Evolutionary conservation across 2,888 invertebrate genomes (phyloP), one percentile per base, ranked within the genome.

Genomic region (Chrysodeixis includens): DNA sequence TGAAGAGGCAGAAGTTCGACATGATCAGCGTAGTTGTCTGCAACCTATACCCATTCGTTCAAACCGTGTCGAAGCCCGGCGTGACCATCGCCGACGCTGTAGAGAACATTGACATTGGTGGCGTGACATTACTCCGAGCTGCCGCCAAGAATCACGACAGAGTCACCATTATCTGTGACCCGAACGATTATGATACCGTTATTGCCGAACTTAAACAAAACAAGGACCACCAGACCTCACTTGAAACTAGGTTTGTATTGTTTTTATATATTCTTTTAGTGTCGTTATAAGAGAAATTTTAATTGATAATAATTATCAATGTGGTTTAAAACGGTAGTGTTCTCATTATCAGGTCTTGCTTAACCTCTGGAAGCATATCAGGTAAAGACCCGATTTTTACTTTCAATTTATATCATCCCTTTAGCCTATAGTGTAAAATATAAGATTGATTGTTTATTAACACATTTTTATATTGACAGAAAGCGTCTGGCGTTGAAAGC

Each of bases 91-190:
- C 96, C 4, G 98, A 99, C 89, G 99, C 99, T 0, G 97, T 99
- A 0, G 99, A 99, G 91, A 98, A 99, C 87, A 98, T 99, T 76
- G 99, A 99, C 88, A 99, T 99, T 76, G 99, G 99, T 78, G 99
- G 99, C 20, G 99, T 99, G 0, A 99, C 99, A 3, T 92, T 99
- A 22, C 92, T 99, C 20, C 95, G 99, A 81, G 99, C 99, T 1
- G 99, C 99, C 10, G 99, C 99, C 3, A 99, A 99, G 94, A 99
- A 99, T 94, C 99, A 99, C 90, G 96, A 97, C 53, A 96, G 99
- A 84, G 99, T 99, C 8, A 98, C 99, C 0, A 97, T 99, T 18
- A 91, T 99, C 66, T 99, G 99, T 88, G 99, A 99, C 90, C 98
- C 99, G 0, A 90, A 86, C 20, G 99, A 99, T 95, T 99, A 99